phyloP scores from a whole-genome alignment of 2,888 invertebrate genomes.

The Cosmopolites sordidus region DNA sequence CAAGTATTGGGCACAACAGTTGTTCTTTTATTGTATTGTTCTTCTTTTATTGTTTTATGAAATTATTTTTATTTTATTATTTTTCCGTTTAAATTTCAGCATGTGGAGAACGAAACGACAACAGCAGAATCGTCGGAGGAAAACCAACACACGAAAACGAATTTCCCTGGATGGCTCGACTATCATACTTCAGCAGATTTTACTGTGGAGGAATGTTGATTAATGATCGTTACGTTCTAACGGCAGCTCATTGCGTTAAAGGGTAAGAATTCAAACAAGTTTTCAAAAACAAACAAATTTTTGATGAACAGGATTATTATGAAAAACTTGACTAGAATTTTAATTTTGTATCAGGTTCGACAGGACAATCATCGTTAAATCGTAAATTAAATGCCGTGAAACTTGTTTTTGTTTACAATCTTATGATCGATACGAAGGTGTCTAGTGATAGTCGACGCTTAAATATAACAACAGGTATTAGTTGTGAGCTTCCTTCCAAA shows the following conservation, averaged over 20 bases:
- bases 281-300: not conserved
- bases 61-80: no score
- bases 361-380: not conserved
- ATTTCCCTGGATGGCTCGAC: conserved; percentile 85
- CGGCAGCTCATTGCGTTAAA: conserved; percentile 87
- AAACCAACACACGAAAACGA: conserved; percentile 70
- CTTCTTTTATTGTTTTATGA: no score
- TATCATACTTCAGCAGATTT: conserved; percentile 83
- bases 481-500: no score
- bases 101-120: conserved; percentile 80
- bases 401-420: not conserved
- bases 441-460: no score
- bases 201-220: conserved; percentile 87
- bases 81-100: conserved; percentile 59
- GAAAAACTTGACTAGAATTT: not conserved
- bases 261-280: conserved; percentile 55
- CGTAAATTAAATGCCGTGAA: not conserved
- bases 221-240: conserved; percentile 82
- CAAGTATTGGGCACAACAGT: no score
- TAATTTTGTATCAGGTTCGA: not conserved
- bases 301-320: no score
- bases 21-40: no score
- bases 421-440: not conserved
- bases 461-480: no score
- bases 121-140: conserved; percentile 78